Conservation (phyloP, 2,797 vertebrate genomes). For the Sebastes matsubarae region DNA sequence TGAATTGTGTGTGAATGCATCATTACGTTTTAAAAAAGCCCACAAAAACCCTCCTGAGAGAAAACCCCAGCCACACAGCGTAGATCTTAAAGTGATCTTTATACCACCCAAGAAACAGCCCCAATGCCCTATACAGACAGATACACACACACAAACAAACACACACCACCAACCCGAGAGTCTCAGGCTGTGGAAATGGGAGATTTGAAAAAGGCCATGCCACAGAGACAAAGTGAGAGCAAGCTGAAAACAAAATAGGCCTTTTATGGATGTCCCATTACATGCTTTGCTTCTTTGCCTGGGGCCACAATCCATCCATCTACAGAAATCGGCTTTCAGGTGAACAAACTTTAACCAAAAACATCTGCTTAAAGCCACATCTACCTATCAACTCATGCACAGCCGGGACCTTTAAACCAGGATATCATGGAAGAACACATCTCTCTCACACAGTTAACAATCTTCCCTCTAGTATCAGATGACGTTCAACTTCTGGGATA, state of each 20-base stretch:
- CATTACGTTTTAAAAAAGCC: conserved; percentile 6
- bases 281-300: conserved; percentile 28
- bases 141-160: not conserved
- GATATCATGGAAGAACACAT: conserved; percentile 9
- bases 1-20: conserved; percentile 12
- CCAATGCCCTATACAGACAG: not conserved
- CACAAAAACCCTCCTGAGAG: not conserved
- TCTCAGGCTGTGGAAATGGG: conserved; percentile 26
- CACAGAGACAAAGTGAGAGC: conserved; percentile 26
- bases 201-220: conserved; percentile 32
- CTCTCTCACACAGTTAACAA: conserved; percentile 18
- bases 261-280: conserved; percentile 25
- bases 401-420: conserved; percentile 7
- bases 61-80: not conserved
- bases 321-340: conserved; percentile 10
- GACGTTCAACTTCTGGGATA: conserved; percentile 25
- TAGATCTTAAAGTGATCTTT: conserved; percentile 31
- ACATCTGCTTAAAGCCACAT: not conserved
- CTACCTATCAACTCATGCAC: not conserved
- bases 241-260: conserved; percentile 19
- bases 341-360: conserved; percentile 10
- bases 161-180: not conserved
- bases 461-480: conserved; percentile 40
- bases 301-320: conserved; percentile 5
- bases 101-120: not conserved